phyloP scores from a whole-genome alignment of 2,888 invertebrate genomes.

The Dryadula phaetusa region DNA sequence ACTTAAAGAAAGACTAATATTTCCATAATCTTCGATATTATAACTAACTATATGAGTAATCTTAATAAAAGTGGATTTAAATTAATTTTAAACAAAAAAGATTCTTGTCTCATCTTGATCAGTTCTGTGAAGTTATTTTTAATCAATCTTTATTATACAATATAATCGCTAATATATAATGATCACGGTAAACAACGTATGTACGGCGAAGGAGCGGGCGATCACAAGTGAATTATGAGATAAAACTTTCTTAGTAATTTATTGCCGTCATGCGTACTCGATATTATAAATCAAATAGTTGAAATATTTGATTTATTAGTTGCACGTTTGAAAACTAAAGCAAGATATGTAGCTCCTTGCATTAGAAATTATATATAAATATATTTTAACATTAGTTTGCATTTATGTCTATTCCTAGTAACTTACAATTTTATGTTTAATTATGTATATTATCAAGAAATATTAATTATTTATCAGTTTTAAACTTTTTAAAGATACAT shows the following conservation, averaged over 20 bases:
- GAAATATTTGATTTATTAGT: slow-evolving; percentile 41
- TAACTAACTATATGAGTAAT: background rate
- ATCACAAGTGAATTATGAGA: slow-evolving; percentile 44
- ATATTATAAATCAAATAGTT: slow-evolving; percentile 44
- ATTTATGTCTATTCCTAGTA: background rate
- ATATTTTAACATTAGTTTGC: background rate
- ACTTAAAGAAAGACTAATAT: background rate
- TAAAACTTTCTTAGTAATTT: slow-evolving; percentile 43
- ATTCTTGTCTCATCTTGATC: background rate
- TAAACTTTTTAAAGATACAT: too few relatives aligned
- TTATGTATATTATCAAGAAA: too few relatives aligned
- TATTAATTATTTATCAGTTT: too few relatives aligned
- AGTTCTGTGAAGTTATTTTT: background rate
- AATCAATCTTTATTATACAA: background rate
- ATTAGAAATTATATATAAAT: slow-evolving; percentile 5
- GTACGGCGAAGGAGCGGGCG: slow-evolving; percentile 37
- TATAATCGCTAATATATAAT: slow-evolving; percentile 14
- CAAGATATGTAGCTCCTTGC: slow-evolving; percentile 6
- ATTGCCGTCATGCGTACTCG: slow-evolving; percentile 37
- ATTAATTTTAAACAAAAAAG: background rate
- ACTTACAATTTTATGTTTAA: too few relatives aligned
- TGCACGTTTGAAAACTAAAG: slow-evolving; percentile 30
- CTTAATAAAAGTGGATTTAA: background rate
- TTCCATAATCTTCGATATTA: background rate
- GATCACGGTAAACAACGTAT: slow-evolving; percentile 44